Evolutionary conservation across 2,888 invertebrate genomes (phyloP), one percentile per base, ranked within the genome.

Genomic region (Catocala sponsa): DNA sequence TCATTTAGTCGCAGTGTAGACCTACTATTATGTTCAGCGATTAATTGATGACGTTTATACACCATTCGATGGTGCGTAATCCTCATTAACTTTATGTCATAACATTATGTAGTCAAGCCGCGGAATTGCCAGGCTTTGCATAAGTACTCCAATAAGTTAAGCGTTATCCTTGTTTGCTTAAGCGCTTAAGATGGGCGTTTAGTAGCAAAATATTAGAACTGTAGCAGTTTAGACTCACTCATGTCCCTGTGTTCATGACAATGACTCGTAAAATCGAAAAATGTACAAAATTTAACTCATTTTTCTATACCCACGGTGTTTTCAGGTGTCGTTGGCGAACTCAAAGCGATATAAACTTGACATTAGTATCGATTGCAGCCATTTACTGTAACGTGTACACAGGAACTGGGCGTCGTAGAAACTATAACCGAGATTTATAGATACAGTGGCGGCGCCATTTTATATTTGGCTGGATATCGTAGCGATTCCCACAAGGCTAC

Each of bases 141-240:
- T 70, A 77, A 76, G 70, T 73, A 59, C 64, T 49, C 38, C 55
- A 59, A 54, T 59, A 54, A 68, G 59, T 74, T 53, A 59, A 63
- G 43, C 49, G 56, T 60, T 60, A 68, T 67, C 63, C 67, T 55
- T 63, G 64, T 69, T 74, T 69, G 60, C 67, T 44, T 56, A 46
- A 49, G 49, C 43, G 41, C 43, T 44, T 32, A 53, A 50, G 54
- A 54, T 54, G 49, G 58, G 52, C 46, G 55, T 60, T 70, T 52
- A 9, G 25, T 47, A 51, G 38, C 38, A 52, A 61, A 70, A 54
- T 53, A 59, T 64, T 63, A 63, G 44, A 48, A 61, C 47, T 11
- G 52, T 55, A 64, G 44, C 56, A 58, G 57, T 46, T 62, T 54
- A 46, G 48, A 55, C 43, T 51, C 35, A 50, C 50, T 44, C 46